Conservation (phyloP, 1,140 invertebrate species). For the Drosophila ironensis region DNA sequence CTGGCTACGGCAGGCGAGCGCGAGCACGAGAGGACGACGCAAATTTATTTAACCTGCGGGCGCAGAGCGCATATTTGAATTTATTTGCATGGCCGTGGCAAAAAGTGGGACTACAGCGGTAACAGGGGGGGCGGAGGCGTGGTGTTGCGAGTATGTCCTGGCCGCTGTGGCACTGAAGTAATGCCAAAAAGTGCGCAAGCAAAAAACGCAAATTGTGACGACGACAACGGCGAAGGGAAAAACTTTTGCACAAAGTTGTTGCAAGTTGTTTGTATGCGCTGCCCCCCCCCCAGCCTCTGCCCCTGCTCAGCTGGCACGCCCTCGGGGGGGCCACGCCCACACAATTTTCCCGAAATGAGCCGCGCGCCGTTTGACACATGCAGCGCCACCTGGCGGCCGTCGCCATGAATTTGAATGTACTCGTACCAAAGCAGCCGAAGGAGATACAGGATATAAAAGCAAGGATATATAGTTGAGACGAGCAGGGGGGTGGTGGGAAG, state of each 20-base stretch:
- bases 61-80: conserved; percentile 73
- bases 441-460: conserved; percentile 12
- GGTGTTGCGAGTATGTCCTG: conserved; percentile 7
- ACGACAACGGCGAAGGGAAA: conserved; percentile 25
- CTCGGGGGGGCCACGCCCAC: conserved; percentile 11
- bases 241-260: conserved; percentile 68
- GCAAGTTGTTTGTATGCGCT: conserved; percentile 59
- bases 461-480: neutral
- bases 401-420: conserved; percentile 68
- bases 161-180: conserved; percentile 55
- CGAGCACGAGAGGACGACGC: conserved; percentile 26
- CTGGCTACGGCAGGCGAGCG: neutral
- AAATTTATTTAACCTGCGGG: conserved; percentile 77
- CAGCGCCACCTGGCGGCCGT: conserved; percentile 67
- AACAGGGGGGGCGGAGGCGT: neutral
- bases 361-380: conserved; percentile 63
- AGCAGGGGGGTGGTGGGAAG: neutral
- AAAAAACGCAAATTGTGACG: conserved; percentile 58
- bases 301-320: neutral
- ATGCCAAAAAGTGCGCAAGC: conserved; percentile 70
- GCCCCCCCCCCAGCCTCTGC: neutral
- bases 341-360: conserved; percentile 58
- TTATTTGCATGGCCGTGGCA: conserved; percentile 51
- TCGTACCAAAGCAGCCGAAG: neutral
- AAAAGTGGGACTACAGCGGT: no score